Evolutionary conservation across 2,797 vertebrate species (phyloP).

Genomic region (Pseudotriccus pelzelni): DNA sequence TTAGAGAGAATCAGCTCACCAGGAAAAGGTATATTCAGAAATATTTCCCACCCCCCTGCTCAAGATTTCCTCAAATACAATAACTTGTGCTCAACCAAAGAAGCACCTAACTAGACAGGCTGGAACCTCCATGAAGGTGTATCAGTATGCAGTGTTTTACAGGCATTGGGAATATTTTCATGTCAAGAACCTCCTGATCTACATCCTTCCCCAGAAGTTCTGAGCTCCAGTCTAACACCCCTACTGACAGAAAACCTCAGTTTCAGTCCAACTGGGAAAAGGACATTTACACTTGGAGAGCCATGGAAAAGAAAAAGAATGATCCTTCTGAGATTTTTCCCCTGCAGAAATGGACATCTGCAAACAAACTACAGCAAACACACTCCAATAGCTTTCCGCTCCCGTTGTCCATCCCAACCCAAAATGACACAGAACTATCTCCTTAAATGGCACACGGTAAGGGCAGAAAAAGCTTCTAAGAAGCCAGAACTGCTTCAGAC

Average conservation of each 20-base stretch:
- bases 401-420: background rate
- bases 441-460: background rate
- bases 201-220: background rate
- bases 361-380: background rate
- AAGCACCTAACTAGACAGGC: background rate
- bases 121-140: background rate
- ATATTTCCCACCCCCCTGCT: background rate
- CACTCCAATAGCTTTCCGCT: background rate
- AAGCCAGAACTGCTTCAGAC: background rate
- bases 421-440: accelerated
- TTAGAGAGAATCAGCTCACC: background rate
- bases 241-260: background rate
- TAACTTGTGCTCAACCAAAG: background rate
- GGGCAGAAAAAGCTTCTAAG: background rate
- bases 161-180: background rate
- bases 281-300: background rate
- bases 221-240: background rate
- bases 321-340: background rate
- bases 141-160: background rate
- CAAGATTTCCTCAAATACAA: background rate
- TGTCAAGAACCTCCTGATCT: background rate
- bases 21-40: background rate
- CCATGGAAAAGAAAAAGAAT: background rate
- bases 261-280: background rate
- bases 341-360: background rate